Base-by-base conservation (phyloP, 1,140 invertebrate species). In the Zaprionus tsacasi region DNA sequence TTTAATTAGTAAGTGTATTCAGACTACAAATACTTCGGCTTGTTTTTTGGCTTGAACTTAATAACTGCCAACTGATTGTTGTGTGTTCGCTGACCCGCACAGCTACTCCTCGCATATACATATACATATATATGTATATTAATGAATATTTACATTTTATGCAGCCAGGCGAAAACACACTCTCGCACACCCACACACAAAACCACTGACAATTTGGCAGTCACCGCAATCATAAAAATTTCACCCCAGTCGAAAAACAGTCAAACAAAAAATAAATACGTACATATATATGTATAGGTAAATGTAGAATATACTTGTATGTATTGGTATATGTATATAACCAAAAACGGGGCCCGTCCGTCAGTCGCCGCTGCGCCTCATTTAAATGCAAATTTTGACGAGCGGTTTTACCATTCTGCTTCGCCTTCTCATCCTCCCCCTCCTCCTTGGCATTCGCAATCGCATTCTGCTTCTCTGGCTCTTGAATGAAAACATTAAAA, bases 341-440 rank as follows among this genome's bases (percentile, higher is more conserved):
- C 50, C 15, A 40, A 56, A 65, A 30, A 50, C 30, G 57, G 48
- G 64, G 72, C 78, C 65, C 76, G 81, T 91, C 82, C 75, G 76
- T 76, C 87, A 82, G 86, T 85, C 86, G 86, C 73, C 73, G 71
- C 79, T 86, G 87, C 79, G 87, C 86, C 86, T 90, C 86, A 90
- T 90, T 90, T 90, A 90, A 90, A 90, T 90, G 86, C 86, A 90
- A 89, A 89, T 89, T 85, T 90, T 90, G 85, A 89, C 86, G 86
- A 90, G 81, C 85, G 81, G 81, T 89, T 88, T 88, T 88, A 89
- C 78, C 85, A 70, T 78, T 83, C 79, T 65, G 36, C 68, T 54
- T 48, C n/a, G n/a, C n/a, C 40, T 15, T 15, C n/a, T 43, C 13
- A 8, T 45, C n/a, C n/a, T 40, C 4, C 38, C 13, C 12, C 38